Percentiles rank a stretch among this genome's conserved stretches.
Evolutionary conservation across 1,140 invertebrate species (phyloP).

Genomic region (Cydia strobilella): DNA sequence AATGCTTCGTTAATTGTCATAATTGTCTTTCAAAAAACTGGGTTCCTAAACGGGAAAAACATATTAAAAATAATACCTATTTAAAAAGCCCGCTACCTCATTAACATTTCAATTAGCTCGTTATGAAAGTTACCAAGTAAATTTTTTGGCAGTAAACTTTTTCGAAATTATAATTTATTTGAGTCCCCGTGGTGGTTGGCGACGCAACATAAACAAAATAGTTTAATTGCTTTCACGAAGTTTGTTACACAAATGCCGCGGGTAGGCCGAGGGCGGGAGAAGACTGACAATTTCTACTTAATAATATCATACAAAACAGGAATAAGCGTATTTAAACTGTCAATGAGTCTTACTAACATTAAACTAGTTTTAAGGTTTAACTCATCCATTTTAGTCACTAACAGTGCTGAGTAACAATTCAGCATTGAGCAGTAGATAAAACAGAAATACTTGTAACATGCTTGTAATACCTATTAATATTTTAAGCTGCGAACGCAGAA

Average conservation of each 20-base stretch:
- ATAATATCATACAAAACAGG: not conserved
- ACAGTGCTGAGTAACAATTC: too few species aligned
- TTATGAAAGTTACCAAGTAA: constrained; percentile 2
- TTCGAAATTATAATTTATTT: constrained; percentile 25
- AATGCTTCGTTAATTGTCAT: not conserved
- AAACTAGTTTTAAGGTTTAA: too few species aligned
- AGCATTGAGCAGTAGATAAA: too few species aligned
- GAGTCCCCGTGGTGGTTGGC: constrained; percentile 8
- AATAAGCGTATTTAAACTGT: not conserved
- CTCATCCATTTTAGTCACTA: too few species aligned
- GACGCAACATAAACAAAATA: constrained; percentile 32
- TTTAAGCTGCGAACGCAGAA: too few species aligned
- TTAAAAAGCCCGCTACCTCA: not conserved
- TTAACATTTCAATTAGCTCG: constrained; percentile 10
- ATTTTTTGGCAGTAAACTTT: constrained; percentile 13
- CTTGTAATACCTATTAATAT: too few species aligned
- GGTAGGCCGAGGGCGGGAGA: not conserved
- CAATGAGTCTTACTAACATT: too few species aligned
- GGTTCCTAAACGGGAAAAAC: too few species aligned
- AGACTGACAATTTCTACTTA: constrained; percentile 9
- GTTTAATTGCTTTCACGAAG: constrained; percentile 28
- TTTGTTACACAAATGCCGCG: constrained; percentile 8
- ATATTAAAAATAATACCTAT: not conserved
- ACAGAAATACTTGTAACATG: too few species aligned
- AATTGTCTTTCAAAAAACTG: not conserved